Evolutionary conservation across 2,113 vertebrate genomes (phyloP), one percentile per base, ranked within the genome.

Genomic region (Stegastes partitus): DNA sequence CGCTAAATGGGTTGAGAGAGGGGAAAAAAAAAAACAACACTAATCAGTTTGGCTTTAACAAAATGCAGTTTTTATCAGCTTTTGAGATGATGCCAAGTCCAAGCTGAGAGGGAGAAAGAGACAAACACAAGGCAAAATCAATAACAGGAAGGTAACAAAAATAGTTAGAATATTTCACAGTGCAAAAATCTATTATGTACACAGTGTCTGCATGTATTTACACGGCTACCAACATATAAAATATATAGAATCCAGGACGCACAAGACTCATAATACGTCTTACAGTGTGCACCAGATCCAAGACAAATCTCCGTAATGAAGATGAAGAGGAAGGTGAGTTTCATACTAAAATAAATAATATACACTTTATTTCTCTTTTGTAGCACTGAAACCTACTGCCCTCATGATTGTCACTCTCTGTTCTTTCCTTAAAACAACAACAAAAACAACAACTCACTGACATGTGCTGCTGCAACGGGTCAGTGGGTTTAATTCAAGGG

Each of bases 91-190:
- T 65, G 50, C 71, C 45, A 42, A 67, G 55, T 78, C 69, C 3
- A 50, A 81, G 84, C 80, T 67, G 62, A 83, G 51, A 57, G 58
- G 62, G 68, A 82, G 42, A 51, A 73, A 50, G 57, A 87, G 66
- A 84, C 71, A 37, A 89, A 86, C 79, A 89, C 66, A 74, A 84
- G 72, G 68, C 39, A 37, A 72, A 78, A 72, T 9, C 56, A 71
- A 78, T 15, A 22, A 74, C 58, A 74, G n/a, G 42, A 67, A 77
- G 7, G 6, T 65, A 83, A 86, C 47, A 87, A 87, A 88, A 82
- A 86, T 82, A 90, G 78, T 85, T 66, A 47, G 58, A 74, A 65
- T 68, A 83, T 83, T 88, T 89, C 86, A 90, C 90, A 92, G 85
- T 85, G 81, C 75, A 81, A 75, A 79, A 85, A 75, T 79, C 65